Conservation (phyloP, 2,797 vertebrate species). For the Enteromius paludinosus region DNA sequence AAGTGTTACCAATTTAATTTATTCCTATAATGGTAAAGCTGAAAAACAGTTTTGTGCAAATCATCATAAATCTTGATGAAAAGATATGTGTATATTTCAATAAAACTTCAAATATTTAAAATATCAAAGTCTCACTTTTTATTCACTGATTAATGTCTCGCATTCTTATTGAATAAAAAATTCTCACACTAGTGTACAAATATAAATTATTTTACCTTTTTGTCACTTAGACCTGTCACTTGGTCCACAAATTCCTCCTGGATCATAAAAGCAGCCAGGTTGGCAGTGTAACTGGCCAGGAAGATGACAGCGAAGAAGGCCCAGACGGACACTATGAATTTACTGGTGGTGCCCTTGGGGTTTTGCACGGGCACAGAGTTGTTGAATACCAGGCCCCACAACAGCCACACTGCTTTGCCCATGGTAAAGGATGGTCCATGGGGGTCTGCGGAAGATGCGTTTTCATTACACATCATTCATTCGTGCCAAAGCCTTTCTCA, state of each 20-base stretch:
- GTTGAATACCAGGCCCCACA: constrained; percentile 98
- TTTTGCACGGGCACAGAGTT: constrained; percentile 98
- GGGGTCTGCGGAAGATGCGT: constrained; percentile 78
- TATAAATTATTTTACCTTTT: constrained; percentile 83
- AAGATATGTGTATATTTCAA: not conserved
- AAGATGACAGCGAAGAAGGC: constrained; percentile 99
- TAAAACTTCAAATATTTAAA: not conserved
- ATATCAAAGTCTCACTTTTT: not conserved
- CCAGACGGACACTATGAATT: constrained; percentile 98
- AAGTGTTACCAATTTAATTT: not conserved
- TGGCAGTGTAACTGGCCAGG: constrained; percentile 98
- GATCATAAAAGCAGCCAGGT: constrained; percentile 98
- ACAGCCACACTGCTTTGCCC: constrained; percentile 96
- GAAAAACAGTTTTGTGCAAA: not conserved
- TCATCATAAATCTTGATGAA: not conserved
- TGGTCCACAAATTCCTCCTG: constrained; percentile 99
- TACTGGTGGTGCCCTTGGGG: constrained; percentile 95
- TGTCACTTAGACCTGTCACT: constrained; percentile 96
- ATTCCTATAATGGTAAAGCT: not conserved
- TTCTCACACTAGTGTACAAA: not conserved
- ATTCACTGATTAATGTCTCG: not conserved
- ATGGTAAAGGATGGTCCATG: constrained; percentile 97
- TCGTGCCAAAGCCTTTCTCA: not conserved
- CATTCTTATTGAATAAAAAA: not conserved
- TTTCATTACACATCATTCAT: constrained; percentile 6